Base-by-base conservation (phyloP, 2,888 invertebrate species). In the Hirtodrosophila duncani region DNA sequence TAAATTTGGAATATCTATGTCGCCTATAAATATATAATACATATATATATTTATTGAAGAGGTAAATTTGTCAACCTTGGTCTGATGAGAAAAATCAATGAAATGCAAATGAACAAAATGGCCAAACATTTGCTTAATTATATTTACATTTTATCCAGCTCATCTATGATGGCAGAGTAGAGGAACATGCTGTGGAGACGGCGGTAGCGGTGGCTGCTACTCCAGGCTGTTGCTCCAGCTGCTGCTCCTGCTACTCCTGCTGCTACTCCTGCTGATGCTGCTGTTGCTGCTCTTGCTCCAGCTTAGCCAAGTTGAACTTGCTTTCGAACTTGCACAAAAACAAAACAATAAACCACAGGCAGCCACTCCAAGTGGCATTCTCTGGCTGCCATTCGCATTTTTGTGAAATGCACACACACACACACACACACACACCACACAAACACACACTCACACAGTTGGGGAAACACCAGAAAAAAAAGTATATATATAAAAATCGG, bases 111-210 rank as follows among this genome's bases (percentile, higher is more conserved):
- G 8, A 10, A 18, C 3, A 7, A 9, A n/a, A 17, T 20, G n/a
- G 9, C 5, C 1, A 29, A 16, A 17, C 7, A n/a, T 44, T 8
- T 18, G n/a, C 14, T n/a, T 21, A 38, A 3, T 11, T 5, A 67
- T 69, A 71, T 58, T 72, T 72, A 72, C 72, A 71, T 63, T 71
- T 72, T 72, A 24, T 66, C 62, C 38, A 72, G 41, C 37, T 67
- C 63, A 53, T 58, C 57, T 51, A 51, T 62, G 38, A 72, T 67
- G 43, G 66, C 71, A 43, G 66, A 45, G 34, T 63, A 67, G 16
- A 71, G 62, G 50, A 72, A 71, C 72, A 72, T 72, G 49, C 59
- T 67, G 50, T 55, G 48, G 23, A 11, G 13, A 26, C 16, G 7
- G n/a, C n/a, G n/a, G 7, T 3, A 6, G 33, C 20, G 26, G 14